phyloP scores from a whole-genome alignment of 2,797 vertebrate species.

The Eremophila alpestris region DNA sequence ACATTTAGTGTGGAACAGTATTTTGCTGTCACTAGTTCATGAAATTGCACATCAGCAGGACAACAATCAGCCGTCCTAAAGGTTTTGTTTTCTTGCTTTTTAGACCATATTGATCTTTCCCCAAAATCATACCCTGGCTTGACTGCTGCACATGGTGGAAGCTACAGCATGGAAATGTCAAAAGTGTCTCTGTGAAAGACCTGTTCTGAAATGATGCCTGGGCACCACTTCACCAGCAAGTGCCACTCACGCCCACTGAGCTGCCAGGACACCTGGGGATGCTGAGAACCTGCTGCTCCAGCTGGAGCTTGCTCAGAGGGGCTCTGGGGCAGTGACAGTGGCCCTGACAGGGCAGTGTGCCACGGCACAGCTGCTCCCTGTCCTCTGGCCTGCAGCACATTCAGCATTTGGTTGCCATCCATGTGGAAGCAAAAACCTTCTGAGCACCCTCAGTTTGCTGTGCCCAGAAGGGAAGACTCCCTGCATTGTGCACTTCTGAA shows the following conservation, averaged over 20 bases:
- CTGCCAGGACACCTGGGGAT: not conserved
- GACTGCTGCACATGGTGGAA: not conserved
- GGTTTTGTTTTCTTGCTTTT: not conserved
- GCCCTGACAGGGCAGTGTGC: not conserved
- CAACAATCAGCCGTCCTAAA: not conserved
- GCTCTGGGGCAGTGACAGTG: not conserved
- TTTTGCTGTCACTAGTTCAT: not conserved
- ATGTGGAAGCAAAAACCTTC: not conserved
- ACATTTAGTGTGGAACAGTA: not conserved
- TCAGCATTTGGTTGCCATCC: rapidly evolving
- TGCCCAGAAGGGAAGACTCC: not conserved
- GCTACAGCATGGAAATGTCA: not conserved
- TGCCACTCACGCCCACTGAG: rapidly evolving
- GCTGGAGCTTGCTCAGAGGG: not conserved
- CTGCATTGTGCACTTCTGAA: not conserved
- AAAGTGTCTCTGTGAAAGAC: not conserved
- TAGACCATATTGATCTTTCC: not conserved
- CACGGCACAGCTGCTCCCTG: not conserved
- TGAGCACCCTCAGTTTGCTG: not conserved
- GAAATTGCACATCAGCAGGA: not conserved
- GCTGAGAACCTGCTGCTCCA: not conserved
- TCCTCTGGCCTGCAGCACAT: not conserved
- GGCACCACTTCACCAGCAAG: not conserved
- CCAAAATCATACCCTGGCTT: not conserved
- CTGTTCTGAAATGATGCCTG: not conserved